Percentiles rank a stretch among this genome's conserved stretches.
These are phyloP conservation scores for Leuctra nigra DNA, from an alignment of 2,888 invertebrate genomes.

Conservation along the genomic window DNA sequence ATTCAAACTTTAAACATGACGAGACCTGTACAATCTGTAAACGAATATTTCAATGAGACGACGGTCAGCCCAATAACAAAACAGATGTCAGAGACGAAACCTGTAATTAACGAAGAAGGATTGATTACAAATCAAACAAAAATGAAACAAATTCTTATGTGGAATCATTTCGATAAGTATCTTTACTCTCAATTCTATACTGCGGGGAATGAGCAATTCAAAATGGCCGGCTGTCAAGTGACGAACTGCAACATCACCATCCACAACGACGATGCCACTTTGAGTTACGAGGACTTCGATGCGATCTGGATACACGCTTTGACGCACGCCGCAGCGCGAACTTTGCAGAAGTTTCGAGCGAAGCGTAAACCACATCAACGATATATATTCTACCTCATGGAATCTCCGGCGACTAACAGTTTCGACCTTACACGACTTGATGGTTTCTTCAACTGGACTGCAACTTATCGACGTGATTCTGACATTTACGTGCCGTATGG, in stretches of 20 bases:
- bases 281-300: neutral
- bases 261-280: neutral
- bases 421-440: neutral
- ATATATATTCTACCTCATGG: neutral
- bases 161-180: too few species aligned
- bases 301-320: neutral
- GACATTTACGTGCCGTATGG: neutral
- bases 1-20: too few species aligned
- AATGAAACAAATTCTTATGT: too few species aligned
- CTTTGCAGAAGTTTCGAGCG: too few species aligned
- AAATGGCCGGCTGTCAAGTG: neutral
- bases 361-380: neutral
- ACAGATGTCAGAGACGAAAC: too few species aligned
- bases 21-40: too few species aligned
- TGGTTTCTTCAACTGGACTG: neutral
- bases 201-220: too few species aligned
- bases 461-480: neutral
- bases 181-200: too few species aligned
- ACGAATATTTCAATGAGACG: too few species aligned
- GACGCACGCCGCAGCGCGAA: neutral
- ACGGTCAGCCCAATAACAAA: too few species aligned
- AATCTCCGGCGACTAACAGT: neutral
- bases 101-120: too few species aligned
- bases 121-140: too few species aligned
- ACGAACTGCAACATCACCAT: neutral